A percentile compares a stretch with the other conserved stretches of the same genome.
Conservation (phyloP, 2,113 vertebrate species). For the cat (Felis catus) region F.catus_Fca126_mat1.0 CM031423.1:11053001-11053500, state of each 20-base stretch:
- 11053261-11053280: background rate
- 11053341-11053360: background rate
- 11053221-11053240: background rate
- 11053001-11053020: background rate
- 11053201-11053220: background rate
- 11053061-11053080: background rate
- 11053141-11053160: background rate
- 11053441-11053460: too few relatives aligned
- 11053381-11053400: background rate
- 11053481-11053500: too few relatives aligned
- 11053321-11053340: background rate
- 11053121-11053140: background rate
- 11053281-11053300: background rate
- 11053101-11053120: background rate
- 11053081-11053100: background rate
- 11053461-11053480: too few relatives aligned
- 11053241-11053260: background rate
- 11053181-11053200: background rate
- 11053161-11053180: background rate
- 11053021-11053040: background rate
- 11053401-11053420: too few relatives aligned
- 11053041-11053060: background rate
- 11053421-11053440: too few relatives aligned
- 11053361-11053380: background rate
- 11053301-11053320: background rate